Percentiles rank a stretch among this genome's conserved stretches.
Conservation (phyloP, 1,140 invertebrate genomes). For the Ips typographus region DNA sequence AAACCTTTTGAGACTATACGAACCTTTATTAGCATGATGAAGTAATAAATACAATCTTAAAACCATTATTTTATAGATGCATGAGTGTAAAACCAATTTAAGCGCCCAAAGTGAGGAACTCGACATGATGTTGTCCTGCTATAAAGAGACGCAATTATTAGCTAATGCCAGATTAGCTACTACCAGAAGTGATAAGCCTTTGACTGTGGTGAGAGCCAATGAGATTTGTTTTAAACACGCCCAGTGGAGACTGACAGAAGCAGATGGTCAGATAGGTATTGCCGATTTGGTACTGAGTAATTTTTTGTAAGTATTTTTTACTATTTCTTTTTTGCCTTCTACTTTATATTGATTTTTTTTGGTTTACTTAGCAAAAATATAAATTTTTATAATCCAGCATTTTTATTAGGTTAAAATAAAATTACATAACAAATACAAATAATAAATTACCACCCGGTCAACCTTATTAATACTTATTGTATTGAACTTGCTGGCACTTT, state of each 20-base stretch:
- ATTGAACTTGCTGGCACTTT: too few relatives aligned
- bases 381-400: too few relatives aligned
- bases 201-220: conserved; percentile 81
- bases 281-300: conserved; percentile 94
- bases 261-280: conserved; percentile 95
- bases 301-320: conserved; percentile 72
- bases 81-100: conserved; percentile 88
- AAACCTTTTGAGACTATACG: conserved; percentile 2
- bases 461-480: too few relatives aligned
- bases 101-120: conserved; percentile 87
- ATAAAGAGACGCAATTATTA: conserved; percentile 79
- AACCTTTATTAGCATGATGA: neutral
- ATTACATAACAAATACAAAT: conserved; percentile 2
- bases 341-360: too few relatives aligned
- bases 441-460: neutral
- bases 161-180: conserved; percentile 61
- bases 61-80: conserved; percentile 60
- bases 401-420: neutral
- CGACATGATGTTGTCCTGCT: conserved; percentile 87
- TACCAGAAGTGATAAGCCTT: conserved; percentile 62
- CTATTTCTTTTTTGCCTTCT: conserved; percentile 1
- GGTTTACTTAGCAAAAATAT: too few relatives aligned
- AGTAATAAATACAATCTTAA: neutral
- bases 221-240: conserved; percentile 99
- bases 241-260: conserved; percentile 96